Conservation (phyloP, 2,113 vertebrate genomes). For the Pterophyllum scalare region DNA sequence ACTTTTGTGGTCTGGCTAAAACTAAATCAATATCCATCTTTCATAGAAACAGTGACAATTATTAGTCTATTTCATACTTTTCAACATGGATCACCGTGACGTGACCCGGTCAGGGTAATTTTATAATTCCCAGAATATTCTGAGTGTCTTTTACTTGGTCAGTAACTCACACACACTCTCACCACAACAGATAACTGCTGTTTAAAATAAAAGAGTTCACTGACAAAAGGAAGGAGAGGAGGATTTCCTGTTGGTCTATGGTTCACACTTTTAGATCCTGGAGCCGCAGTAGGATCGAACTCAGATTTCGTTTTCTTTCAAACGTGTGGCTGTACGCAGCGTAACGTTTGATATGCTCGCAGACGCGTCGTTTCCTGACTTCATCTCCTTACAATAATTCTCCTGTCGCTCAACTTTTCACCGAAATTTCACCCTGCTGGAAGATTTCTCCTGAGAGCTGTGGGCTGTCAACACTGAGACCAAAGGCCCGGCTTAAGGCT, state of each 20-base stretch:
- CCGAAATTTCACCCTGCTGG: slow-evolving; percentile 44
- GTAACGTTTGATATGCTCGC: background rate
- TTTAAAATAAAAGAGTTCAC: slow-evolving; percentile 19
- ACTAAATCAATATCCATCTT: background rate
- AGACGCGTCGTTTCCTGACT: background rate
- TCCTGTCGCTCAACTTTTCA: slow-evolving; percentile 40
- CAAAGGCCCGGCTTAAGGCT: slow-evolving; percentile 3
- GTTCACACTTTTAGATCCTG: slow-evolving; percentile 17
- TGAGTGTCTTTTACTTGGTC: background rate
- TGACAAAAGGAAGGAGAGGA: background rate
- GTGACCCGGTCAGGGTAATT: background rate
- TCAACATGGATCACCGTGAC: background rate
- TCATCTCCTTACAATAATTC: slow-evolving; percentile 23
- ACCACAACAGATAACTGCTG: background rate
- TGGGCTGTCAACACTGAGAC: slow-evolving; percentile 50
- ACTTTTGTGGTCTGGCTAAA: background rate
- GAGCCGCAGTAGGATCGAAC: background rate
- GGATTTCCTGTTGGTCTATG: slow-evolving; percentile 14
- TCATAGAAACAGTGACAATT: background rate
- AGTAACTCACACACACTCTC: slow-evolving; percentile 8
- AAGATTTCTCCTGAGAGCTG: slow-evolving; percentile 34
- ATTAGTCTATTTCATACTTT: background rate
- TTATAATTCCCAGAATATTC: background rate
- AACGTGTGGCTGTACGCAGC: background rate
- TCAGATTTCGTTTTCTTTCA: background rate